Evolutionary conservation across 1,140 invertebrate genomes (phyloP).

Genomic region (Drosophila kohkoa): DNA sequence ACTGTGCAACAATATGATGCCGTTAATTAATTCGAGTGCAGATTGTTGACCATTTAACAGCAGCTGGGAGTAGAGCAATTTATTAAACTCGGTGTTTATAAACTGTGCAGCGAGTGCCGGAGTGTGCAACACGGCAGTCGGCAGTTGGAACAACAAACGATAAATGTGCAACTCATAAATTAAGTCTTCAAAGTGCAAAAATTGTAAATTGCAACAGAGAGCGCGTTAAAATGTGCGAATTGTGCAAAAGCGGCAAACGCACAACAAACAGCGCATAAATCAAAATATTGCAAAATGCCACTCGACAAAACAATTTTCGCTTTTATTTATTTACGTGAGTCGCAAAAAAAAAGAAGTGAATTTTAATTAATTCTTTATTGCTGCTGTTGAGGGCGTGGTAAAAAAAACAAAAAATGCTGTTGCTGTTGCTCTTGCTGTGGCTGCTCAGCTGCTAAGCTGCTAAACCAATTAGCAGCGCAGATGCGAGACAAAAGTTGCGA

Average conservation of each 20-base stretch:
- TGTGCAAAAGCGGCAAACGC: constrained; percentile 6
- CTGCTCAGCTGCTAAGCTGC: constrained; percentile 5
- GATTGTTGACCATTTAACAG: constrained; percentile 39
- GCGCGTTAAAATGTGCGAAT: constrained; percentile 25
- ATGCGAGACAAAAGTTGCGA: constrained; percentile 13
- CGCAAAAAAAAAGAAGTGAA: constrained; percentile 5
- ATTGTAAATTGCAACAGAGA: constrained; percentile 16
- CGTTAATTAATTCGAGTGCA: constrained; percentile 33
- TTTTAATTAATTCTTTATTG: constrained; percentile 41
- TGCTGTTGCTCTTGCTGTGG: neutral
- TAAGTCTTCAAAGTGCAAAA: constrained; percentile 20
- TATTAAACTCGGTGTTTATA: constrained; percentile 26
- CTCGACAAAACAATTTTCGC: constrained; percentile 26
- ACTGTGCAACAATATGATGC: constrained; percentile 7
- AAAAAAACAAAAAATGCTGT: neutral
- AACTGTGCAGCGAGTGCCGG: neutral
- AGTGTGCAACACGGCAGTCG: neutral
- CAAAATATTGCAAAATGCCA: constrained; percentile 20
- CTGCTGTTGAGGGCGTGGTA: neutral
- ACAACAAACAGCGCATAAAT: constrained; percentile 21
- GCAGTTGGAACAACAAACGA: constrained; percentile 3
- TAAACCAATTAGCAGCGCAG: constrained; percentile 37
- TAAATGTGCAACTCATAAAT: constrained; percentile 48
- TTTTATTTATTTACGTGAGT: constrained; percentile 16
- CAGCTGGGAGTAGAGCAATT: constrained; percentile 5